Evolutionary conservation across 2,888 invertebrate species (phyloP), one percentile per base, ranked within the genome.

Genomic region (Drosophila monieri): DNA sequence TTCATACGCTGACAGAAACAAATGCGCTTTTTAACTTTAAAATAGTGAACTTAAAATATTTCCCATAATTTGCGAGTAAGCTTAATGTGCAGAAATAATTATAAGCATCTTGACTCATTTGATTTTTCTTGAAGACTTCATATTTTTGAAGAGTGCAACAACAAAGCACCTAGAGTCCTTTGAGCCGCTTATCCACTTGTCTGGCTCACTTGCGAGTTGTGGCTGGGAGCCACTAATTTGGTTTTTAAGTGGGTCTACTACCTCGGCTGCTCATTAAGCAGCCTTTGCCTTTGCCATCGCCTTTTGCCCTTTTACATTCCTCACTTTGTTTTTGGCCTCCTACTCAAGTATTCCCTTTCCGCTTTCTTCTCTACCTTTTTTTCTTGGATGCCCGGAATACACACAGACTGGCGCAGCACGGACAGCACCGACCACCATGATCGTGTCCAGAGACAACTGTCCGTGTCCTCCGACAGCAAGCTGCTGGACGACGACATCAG

Each of bases 381-480:
- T n/a, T 35, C 14, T 35, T n/a, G 35, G 35, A 6, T n/a, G 4
- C 35, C 46, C 21, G 43, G 21, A 43, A 18, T 12, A 8, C 21
- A 3, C 12, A 43, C 93, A 96, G 96, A 96, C 92, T 96, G 96
- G 96, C 90, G 91, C 80, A 95, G 94, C 89, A 88, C 90, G 73
- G 90, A 90, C 76, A 95, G 95, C 88, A 94, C 94, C 77, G 92
- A 91, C 84, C 95, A 95, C 87, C 96, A 96, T 91, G 96, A 96
- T 92, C 94, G 96, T 89, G 97, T 97, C 77, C 95, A 97, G 91
- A 94, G 97, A 90, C 97, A 97, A 92, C 93, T 97, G 89, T 97
- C 97, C 67, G 97, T 97, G 87, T 97, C 97, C 74, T 97, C 97
- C 87, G 97, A 97, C 93, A 97, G 97, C 85, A 97, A 97, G 92